These are phyloP conservation scores for Agraylea sexmaculata DNA, from an alignment of 1,140 invertebrate genomes.

Conservation along the genomic window DNA sequence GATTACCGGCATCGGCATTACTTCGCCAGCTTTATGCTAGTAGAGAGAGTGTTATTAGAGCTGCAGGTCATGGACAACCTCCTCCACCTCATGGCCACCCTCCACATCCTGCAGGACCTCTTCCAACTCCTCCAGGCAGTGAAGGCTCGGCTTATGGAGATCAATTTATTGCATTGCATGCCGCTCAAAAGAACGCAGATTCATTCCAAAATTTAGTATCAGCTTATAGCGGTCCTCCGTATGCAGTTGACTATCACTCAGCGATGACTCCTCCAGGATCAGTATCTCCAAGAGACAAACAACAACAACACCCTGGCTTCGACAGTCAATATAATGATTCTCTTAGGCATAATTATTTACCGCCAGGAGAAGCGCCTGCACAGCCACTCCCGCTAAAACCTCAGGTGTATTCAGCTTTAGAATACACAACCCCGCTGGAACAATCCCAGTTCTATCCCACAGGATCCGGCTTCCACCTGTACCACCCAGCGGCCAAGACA, in stretches of 20 bases:
- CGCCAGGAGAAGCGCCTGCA: conserved; percentile 45
- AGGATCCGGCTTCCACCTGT: conserved; percentile 75
- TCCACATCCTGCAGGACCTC: conserved; percentile 43
- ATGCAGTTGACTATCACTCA: conserved; percentile 71
- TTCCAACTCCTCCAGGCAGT: conserved; percentile 77
- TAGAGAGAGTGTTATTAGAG: conserved; percentile 84
- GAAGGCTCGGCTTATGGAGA: conserved; percentile 67
- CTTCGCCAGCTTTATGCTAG: conserved; percentile 84
- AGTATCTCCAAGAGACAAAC: conserved; percentile 83
- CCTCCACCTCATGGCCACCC: conserved; percentile 26
- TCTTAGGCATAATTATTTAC: conserved; percentile 44
- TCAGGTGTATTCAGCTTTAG: conserved; percentile 67
- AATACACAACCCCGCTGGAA: conserved; percentile 44
- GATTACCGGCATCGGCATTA: conserved; percentile 70
- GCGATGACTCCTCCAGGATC: conserved; percentile 93
- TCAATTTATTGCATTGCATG: conserved; percentile 53
- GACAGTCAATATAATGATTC: conserved; percentile 35
- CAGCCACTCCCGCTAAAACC: conserved; percentile 77
- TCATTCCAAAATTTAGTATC: conserved; percentile 48
- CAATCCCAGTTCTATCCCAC: conserved; percentile 77
- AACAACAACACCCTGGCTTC: conserved; percentile 40
- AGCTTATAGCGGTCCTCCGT: conserved; percentile 41
- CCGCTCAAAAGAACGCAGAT: conserved; percentile 41
- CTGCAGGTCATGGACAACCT: conserved; percentile 41
- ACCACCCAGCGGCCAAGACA: conserved; percentile 59